Conservation (phyloP, 2,888 invertebrate species). For the Siphonodentalium dalli region DNA sequence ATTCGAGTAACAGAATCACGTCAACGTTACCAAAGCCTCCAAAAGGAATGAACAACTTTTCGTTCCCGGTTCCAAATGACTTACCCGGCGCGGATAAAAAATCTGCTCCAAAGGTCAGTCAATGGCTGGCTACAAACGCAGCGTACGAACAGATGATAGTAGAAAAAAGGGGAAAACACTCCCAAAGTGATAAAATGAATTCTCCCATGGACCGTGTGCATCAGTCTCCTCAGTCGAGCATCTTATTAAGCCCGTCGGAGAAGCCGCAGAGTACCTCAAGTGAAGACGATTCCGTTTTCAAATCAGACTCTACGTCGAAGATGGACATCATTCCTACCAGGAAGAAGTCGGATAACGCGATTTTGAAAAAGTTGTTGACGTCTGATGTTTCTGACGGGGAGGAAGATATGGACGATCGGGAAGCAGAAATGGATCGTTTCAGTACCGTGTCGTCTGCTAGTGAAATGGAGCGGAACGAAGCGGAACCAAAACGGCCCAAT, state of each 20-base stretch:
- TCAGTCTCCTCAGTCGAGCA: conserved; percentile 55
- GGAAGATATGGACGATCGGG: conserved; percentile 66
- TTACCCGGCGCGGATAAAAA: background rate
- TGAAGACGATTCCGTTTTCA: conserved; percentile 40
- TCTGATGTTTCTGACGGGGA: conserved; percentile 73
- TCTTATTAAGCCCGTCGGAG: conserved; percentile 53
- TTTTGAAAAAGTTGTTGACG: conserved; percentile 71
- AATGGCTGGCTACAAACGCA: too few species aligned
- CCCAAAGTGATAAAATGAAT: conserved; percentile 33
- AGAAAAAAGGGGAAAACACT: too few species aligned
- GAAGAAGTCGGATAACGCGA: conserved; percentile 43
- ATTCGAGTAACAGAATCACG: too few species aligned
- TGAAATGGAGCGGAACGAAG: conserved; percentile 63
- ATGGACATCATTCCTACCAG: too few species aligned
- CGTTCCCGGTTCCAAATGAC: background rate
- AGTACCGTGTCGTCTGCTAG: conserved; percentile 23
- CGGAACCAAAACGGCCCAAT: conserved; percentile 53
- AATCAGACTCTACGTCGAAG: conserved; percentile 11
- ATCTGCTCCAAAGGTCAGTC: background rate
- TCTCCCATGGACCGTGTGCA: conserved; percentile 45
- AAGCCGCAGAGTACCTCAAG: conserved; percentile 60
- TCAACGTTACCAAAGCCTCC: too few species aligned
- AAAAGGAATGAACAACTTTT: too few species aligned
- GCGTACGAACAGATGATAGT: too few species aligned
- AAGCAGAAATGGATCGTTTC: conserved; percentile 5